Evolutionary conservation across 2,888 invertebrate genomes (phyloP).

Genomic region (Phyllotreta cruciferae): DNA sequence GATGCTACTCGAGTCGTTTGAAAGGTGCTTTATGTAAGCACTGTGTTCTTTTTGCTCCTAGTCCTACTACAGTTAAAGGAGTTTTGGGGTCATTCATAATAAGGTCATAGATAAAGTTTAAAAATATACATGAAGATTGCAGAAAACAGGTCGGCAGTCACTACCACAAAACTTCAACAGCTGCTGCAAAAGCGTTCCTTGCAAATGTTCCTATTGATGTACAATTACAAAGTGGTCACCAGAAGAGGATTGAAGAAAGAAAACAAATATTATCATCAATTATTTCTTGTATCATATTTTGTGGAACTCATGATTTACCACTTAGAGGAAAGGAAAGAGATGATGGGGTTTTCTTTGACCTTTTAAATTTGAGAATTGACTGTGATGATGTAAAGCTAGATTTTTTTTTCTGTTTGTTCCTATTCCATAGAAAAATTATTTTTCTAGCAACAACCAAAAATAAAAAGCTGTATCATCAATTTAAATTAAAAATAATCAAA

Average conservation of each 20-base stretch:
- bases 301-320: conserved; percentile 17
- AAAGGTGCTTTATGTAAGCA: conserved; percentile 24
- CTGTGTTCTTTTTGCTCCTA: conserved; percentile 23
- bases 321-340: conserved; percentile 30
- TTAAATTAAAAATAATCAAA: too few relatives aligned
- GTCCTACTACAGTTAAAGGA: conserved; percentile 5
- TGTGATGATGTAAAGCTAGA: conserved; percentile 8
- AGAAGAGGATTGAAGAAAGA: conserved; percentile 30
- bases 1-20: conserved; percentile 15
- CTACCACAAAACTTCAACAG: conserved; percentile 23
- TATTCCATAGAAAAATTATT: too few relatives aligned
- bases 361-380: conserved; percentile 15
- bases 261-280: conserved; percentile 34
- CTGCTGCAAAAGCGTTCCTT: conserved; percentile 31
- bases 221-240: conserved; percentile 29
- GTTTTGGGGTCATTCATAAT: conserved; percentile 25
- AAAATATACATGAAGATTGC: conserved; percentile 23
- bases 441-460: too few relatives aligned
- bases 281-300: conserved; percentile 28
- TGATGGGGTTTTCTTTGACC: conserved; percentile 29
- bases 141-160: conserved; percentile 16
- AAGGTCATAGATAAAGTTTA: conserved; percentile 22
- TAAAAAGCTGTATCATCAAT: too few relatives aligned
- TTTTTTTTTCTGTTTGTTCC: too few relatives aligned
- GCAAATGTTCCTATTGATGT: conserved; percentile 25